Evolutionary conservation across 2,113 vertebrate genomes (phyloP).

Genomic region (Machaerirhynchus nigripectus): DNA sequence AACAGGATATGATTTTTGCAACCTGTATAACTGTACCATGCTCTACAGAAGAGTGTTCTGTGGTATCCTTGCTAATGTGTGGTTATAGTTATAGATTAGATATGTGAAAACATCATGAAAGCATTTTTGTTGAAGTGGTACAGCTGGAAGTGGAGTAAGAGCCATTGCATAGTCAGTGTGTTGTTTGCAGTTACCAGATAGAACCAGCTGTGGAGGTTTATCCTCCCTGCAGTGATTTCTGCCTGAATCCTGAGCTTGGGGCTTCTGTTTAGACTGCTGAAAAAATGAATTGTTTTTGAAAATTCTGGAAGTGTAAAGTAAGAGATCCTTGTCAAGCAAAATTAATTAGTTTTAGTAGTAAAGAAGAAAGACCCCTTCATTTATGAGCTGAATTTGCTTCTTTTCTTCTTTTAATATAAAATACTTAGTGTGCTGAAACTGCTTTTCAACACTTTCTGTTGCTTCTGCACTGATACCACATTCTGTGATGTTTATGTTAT

Average conservation of each 20-base stretch:
- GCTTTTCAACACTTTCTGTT: not conserved
- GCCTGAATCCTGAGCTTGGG: not conserved
- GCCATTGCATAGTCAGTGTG: not conserved
- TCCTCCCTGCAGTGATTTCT: not conserved
- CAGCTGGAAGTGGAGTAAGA: not conserved
- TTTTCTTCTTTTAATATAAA: not conserved
- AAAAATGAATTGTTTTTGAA: not conserved
- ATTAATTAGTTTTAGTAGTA: not conserved
- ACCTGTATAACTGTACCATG: not conserved
- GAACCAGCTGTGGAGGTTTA: not conserved
- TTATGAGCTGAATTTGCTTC: not conserved
- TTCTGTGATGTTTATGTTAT: not conserved
- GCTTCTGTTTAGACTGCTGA: not conserved
- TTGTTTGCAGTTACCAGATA: not conserved
- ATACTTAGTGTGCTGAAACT: not conserved
- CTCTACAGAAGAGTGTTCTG: not conserved
- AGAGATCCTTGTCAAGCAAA: not conserved
- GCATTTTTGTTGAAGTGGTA: not conserved
- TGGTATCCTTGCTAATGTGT: not conserved
- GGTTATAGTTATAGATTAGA: not conserved
- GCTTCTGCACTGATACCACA: not conserved
- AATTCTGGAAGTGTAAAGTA: not conserved
- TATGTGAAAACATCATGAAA: not conserved
- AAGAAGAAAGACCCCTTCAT: not conserved
- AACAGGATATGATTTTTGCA: not conserved